These are phyloP conservation scores for Didymodactylos carnosus DNA, from an alignment of 2,888 invertebrate species.

Conservation along the genomic window DNA sequence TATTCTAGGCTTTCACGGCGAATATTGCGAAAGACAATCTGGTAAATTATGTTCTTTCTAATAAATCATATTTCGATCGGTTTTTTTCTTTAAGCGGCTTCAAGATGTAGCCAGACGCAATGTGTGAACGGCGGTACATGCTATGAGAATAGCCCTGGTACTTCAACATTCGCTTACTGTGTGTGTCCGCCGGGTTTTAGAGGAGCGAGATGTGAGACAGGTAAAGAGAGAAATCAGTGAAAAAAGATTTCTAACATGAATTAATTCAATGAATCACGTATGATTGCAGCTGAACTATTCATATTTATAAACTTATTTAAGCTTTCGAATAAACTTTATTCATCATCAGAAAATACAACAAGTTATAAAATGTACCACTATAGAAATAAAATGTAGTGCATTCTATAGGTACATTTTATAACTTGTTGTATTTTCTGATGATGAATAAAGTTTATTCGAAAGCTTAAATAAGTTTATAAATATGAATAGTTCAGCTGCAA, in stretches of 20 bases:
- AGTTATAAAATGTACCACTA: no score
- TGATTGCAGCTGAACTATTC: no score
- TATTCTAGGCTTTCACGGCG: background rate
- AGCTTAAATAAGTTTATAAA: no score
- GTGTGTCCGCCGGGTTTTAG: slow-evolving; percentile 8
- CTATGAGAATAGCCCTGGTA: slow-evolving; percentile 1
- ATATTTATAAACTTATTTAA: no score
- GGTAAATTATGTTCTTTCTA: background rate
- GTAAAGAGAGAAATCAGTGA: background rate
- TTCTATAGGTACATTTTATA: no score
- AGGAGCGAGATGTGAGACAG: slow-evolving; percentile 6
- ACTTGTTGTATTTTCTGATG: no score
- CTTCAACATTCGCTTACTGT: slow-evolving; percentile 2
- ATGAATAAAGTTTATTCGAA: no score
- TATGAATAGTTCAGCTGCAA: no score
- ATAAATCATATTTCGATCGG: background rate
- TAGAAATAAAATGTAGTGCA: background rate
- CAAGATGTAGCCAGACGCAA: slow-evolving; percentile 1
- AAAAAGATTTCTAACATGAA: no score
- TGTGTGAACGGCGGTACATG: slow-evolving; percentile 8
- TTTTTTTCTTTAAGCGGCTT: background rate
- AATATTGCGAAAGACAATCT: background rate
- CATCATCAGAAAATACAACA: no score
- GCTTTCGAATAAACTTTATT: no score
- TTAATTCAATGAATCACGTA: no score